Evolutionary conservation across 2,888 invertebrate species (phyloP).

Genomic region (Archaeoteleia sp.): DNA sequence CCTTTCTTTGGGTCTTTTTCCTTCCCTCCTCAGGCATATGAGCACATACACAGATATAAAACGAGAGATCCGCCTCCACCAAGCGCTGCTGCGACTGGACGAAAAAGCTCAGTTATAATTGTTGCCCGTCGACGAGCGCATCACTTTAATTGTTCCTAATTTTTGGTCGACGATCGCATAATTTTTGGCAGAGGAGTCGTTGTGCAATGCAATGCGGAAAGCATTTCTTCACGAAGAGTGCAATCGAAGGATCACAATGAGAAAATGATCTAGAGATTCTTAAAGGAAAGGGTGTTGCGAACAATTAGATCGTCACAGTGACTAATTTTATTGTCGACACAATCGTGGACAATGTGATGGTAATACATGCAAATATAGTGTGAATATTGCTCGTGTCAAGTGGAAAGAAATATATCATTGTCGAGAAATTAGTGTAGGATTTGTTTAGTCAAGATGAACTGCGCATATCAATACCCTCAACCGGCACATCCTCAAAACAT

Average conservation of each 20-base stretch:
- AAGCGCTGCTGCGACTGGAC: constrained; percentile 59
- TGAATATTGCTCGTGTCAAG: neutral
- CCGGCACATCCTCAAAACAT: constrained; percentile 69
- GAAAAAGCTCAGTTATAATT: constrained; percentile 76
- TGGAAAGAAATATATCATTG: constrained; percentile 11
- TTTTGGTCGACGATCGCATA: constrained; percentile 7
- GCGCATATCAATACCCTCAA: constrained; percentile 73
- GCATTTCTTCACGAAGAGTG: neutral
- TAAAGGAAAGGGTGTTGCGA: neutral
- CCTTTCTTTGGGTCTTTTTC: constrained; percentile 34
- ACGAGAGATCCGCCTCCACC: constrained; percentile 70
- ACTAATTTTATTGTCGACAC: too few relatives aligned
- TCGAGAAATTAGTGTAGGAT: too few relatives aligned
- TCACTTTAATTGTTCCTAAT: constrained; percentile 50
- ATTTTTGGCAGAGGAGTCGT: neutral
- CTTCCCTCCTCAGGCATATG: constrained; percentile 45
- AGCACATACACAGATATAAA: constrained; percentile 33
- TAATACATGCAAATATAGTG: too few relatives aligned
- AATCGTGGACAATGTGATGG: neutral
- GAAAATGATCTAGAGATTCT: neutral
- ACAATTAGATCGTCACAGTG: too few relatives aligned
- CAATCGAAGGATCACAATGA: too few relatives aligned
- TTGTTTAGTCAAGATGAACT: constrained; percentile 67
- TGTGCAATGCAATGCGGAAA: neutral
- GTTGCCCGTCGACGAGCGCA: constrained; percentile 72